Conservation (phyloP, 2,113 vertebrate genomes). For the Lucifuga dentata region DNA sequence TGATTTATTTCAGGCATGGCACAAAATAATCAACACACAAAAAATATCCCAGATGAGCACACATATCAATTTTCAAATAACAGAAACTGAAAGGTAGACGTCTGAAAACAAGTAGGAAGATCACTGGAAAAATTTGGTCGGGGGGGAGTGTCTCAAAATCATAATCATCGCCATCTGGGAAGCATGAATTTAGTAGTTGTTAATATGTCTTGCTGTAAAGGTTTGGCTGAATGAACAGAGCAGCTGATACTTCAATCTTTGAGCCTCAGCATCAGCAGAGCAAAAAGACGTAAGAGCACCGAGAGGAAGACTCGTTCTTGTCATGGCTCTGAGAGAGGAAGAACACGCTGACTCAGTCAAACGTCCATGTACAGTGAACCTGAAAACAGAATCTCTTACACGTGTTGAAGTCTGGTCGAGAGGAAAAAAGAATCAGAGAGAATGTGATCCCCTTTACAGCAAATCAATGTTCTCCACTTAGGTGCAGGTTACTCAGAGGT, state of each 20-base stretch:
- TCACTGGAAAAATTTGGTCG: too few species aligned
- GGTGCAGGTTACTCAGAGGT: constrained; percentile 56
- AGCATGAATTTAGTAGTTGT: too few species aligned
- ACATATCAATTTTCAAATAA: too few species aligned
- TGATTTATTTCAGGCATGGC: too few species aligned
- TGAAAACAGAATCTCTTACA: constrained; percentile 29
- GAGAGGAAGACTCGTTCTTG: background rate
- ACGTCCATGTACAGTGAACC: constrained; percentile 23
- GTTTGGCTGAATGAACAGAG: background rate
- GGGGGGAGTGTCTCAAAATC: background rate
- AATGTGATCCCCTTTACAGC: constrained; percentile 36
- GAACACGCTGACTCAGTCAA: constrained; percentile 1
- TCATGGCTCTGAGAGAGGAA: background rate
- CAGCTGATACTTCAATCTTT: background rate
- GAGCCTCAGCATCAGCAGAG: background rate
- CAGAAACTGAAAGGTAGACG: too few species aligned
- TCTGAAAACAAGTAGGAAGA: background rate
- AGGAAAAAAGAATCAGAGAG: background rate
- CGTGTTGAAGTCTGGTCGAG: constrained; percentile 22
- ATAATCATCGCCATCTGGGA: background rate
- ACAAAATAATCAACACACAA: too few species aligned
- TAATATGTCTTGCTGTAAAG: background rate
- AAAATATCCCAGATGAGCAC: too few species aligned
- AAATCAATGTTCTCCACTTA: constrained; percentile 54
- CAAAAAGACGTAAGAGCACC: constrained; percentile 6